These are phyloP conservation scores for Rhodophaea formosa DNA, from an alignment of 2,888 invertebrate genomes.

Conservation along the genomic window DNA sequence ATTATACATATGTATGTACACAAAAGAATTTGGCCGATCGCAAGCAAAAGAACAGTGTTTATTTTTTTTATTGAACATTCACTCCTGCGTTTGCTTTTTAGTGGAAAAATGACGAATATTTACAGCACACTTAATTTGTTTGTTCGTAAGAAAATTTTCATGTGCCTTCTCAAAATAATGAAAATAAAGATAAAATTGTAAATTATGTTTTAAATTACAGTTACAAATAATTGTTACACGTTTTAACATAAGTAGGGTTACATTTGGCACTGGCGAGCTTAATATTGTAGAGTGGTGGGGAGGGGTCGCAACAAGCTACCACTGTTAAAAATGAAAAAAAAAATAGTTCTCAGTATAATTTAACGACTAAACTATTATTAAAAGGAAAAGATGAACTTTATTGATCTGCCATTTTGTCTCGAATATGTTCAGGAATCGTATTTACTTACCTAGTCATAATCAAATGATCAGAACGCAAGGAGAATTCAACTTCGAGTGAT, in stretches of 20 bases:
- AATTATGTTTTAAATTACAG: constrained; percentile 65
- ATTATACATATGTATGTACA: neutral
- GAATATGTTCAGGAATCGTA: no score
- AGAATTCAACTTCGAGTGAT: no score
- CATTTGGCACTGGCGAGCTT: constrained; percentile 58
- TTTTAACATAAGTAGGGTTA: constrained; percentile 61
- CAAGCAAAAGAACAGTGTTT: neutral
- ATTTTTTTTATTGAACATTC: constrained; percentile 2
- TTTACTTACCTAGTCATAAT: no score
- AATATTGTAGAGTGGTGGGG: constrained; percentile 36
- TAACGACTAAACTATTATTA: no score
- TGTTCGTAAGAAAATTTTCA: constrained; percentile 75
- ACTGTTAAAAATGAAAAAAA: neutral
- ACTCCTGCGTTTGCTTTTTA: constrained; percentile 21
- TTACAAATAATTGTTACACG: constrained; percentile 67
- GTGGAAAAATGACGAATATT: constrained; percentile 22
- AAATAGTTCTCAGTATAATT: constrained; percentile 4
- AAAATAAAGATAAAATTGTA: constrained; percentile 57
- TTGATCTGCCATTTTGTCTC: no score
- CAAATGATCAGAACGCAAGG: no score
- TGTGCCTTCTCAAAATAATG: constrained; percentile 78
- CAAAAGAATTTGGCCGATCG: neutral
- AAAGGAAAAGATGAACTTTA: no score
- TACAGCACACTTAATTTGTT: constrained; percentile 54
- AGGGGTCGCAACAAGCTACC: constrained; percentile 28